A percentile compares a stretch with the other conserved stretches of the same genome.
Evolutionary conservation across 2,888 invertebrate genomes (phyloP).

Genomic region (Parnassius mnemosyne): DNA sequence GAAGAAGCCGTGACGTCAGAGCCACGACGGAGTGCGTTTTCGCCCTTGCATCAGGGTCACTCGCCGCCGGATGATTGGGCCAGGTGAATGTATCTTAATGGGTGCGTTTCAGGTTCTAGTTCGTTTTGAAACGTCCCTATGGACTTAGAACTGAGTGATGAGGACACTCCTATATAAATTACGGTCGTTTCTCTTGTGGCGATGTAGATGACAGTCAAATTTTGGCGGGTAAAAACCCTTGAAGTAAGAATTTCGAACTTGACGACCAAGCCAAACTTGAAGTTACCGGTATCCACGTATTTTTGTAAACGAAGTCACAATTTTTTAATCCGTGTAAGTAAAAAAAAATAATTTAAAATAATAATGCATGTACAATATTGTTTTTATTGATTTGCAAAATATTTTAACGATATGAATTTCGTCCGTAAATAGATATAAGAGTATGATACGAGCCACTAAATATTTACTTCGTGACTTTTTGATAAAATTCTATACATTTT

Average conservation of each 20-base stretch:
- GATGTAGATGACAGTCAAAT: constrained; percentile 17
- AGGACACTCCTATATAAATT: constrained; percentile 12
- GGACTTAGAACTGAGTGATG: constrained; percentile 32
- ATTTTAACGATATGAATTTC: constrained; percentile 25
- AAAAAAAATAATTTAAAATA: constrained; percentile 1
- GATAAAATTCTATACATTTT: constrained; percentile 27
- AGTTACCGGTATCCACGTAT: constrained; percentile 26
- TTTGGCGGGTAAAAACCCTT: constrained; percentile 15
- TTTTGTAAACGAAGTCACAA: constrained; percentile 22
- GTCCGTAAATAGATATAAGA: constrained; percentile 29
- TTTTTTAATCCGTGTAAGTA: constrained; percentile 17
- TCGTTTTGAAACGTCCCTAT: constrained; percentile 52
- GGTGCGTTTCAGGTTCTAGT: constrained; percentile 55
- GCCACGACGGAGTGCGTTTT: constrained; percentile 82
- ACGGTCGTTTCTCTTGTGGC: constrained; percentile 15
- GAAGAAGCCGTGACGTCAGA: constrained; percentile 51
- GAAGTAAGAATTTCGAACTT: constrained; percentile 1
- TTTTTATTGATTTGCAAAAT: constrained; percentile 21
- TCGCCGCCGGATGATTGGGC: constrained; percentile 82
- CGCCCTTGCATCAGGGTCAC: constrained; percentile 78
- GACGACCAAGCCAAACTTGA: constrained; percentile 28
- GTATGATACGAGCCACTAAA: constrained; percentile 37
- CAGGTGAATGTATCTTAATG: constrained; percentile 81
- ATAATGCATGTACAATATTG: constrained; percentile 14
- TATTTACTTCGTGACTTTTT: constrained; percentile 33